A percentile compares a stretch with the other conserved stretches of the same genome.
Evolutionary conservation across 2,888 invertebrate genomes (phyloP).

Genomic region (Coelinius sp.): DNA sequence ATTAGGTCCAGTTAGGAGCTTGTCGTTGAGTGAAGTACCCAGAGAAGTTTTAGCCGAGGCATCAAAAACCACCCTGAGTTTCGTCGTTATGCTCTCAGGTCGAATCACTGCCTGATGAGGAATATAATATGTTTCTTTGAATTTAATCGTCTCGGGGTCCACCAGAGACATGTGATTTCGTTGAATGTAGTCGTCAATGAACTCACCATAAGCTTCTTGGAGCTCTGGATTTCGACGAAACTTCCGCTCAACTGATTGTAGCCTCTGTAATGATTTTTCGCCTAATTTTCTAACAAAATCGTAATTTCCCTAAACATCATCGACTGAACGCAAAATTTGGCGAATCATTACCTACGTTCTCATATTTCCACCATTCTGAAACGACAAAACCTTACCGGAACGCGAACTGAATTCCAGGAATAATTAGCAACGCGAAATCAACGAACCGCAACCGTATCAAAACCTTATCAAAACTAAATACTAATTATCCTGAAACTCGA

Average conservation of each 20-base stretch:
- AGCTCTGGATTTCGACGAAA: constrained; percentile 35
- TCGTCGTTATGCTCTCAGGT: constrained; percentile 18
- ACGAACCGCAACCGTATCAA: too few relatives aligned
- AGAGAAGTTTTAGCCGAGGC: neutral
- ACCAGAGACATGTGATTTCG: constrained; percentile 48
- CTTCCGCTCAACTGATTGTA: constrained; percentile 46
- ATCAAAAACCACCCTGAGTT: neutral
- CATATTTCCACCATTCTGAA: too few relatives aligned
- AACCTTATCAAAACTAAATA: too few relatives aligned
- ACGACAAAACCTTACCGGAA: too few relatives aligned
- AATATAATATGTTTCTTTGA: neutral
- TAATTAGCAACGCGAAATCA: too few relatives aligned
- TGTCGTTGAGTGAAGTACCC: neutral
- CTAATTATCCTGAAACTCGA: too few relatives aligned
- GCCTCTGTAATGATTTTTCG: too few relatives aligned
- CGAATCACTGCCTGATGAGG: constrained; percentile 40
- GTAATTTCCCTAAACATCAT: too few relatives aligned
- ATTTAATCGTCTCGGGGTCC: neutral
- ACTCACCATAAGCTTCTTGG: constrained; percentile 40
- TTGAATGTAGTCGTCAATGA: constrained; percentile 49
- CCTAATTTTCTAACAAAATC: too few relatives aligned
- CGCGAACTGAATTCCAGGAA: too few relatives aligned
- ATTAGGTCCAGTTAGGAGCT: neutral
- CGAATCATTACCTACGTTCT: too few relatives aligned
- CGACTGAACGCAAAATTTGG: too few relatives aligned